Base-by-base conservation (phyloP, 2,797 vertebrate species). In the Oceanodroma leucorhoa region DNA sequence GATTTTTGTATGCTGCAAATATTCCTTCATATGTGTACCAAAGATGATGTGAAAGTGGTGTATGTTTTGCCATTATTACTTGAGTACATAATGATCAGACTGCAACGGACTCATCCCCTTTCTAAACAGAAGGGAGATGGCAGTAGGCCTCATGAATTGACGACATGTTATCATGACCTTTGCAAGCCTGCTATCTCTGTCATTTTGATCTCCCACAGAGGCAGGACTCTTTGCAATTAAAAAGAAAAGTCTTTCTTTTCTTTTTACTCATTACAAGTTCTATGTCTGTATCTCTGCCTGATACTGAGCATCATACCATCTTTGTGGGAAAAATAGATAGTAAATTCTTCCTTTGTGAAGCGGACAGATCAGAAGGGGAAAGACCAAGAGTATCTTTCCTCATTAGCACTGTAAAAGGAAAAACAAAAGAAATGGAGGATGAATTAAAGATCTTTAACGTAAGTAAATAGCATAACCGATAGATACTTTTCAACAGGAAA, bases 191-290 rank as follows among this genome's bases (percentile, higher is more conserved):
- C 84, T 93, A 46, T 91, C 87, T 96, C 83, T 94, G 67, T 92
- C 83, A 83, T 91, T 95, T 65, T 96, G 92, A 94, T 97, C 78
- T 90, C 71, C 95, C 69, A 79, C 82, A 93, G 88, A 83, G 27
- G 21, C 71, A 96, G 43, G 40, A 69, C 23, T 95, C 29, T 92
- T 40, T 57, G 57, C 82, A 92, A 40, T 80, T 75, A 79, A 65
- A 96, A 70, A 72, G 46, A n/a, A 94, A 57, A 89, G 20, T 17
- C 43, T 92, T 87, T 36, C 15, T 92, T 90, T 90, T 75, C 60
- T 92, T 79, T 76, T 79, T 61, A 20, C 23, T 95, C 38, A 71
- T 88, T 82, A 30, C 32, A 65, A 86, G 21, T 46, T 90, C 72
- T 18, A 5, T 82, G n/a, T 38, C 21, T 18, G 20, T 90, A 40